Base-by-base conservation (phyloP, 2,797 vertebrate genomes). In the Dipus sagitta region DNA sequence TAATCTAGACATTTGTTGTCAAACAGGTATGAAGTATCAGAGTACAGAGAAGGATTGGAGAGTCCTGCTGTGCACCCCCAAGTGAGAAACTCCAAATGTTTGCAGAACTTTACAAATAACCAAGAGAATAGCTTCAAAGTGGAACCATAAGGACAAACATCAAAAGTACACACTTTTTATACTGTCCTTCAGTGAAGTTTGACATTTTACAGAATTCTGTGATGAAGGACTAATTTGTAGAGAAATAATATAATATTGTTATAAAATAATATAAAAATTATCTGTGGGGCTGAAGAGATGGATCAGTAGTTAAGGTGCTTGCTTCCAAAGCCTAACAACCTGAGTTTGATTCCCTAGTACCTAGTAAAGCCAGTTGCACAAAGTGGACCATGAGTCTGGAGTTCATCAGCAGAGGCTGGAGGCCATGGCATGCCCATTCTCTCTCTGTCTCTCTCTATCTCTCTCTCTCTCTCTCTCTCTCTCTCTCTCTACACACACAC, bases 91-190 rank as follows among this genome's bases (percentile, higher is more conserved):
- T 58, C 67, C 74, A 91, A 89, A 78, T 74, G 67, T 28, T 58
- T 64, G 1, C 74, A 52, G 62, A 87, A 93, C 65, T 91, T 64
- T n/a, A 58, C n/a, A 82, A 82, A 83, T 80, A 42, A 75, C 42
- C 68, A 68, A 80, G 21, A 91, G 83, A 95, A 95, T 80, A 9
- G 75, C 18, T 89, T 95, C 70, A 84, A 18, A 79, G 89, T n/a
- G 64, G 70, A 95, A 90, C 11, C 26, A 58, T 38, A 26, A 85
- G 90, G 8, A 89, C 62, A 86, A 82, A 18, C 62, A 85, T 91
- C 65, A 88, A 91, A 94, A 91, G 28, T 26, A 54, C 30, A 42
- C 3, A n/a, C 5, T 67, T 68, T 90, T 75, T 60, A 38, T 67
- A 10, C 72, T 92, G 26, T 82, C n/a, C 67, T 65, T 94, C 52